These are phyloP conservation scores for Oryzias curvinotus DNA, from an alignment of 2,113 vertebrate species.

Conservation along the genomic window DNA sequence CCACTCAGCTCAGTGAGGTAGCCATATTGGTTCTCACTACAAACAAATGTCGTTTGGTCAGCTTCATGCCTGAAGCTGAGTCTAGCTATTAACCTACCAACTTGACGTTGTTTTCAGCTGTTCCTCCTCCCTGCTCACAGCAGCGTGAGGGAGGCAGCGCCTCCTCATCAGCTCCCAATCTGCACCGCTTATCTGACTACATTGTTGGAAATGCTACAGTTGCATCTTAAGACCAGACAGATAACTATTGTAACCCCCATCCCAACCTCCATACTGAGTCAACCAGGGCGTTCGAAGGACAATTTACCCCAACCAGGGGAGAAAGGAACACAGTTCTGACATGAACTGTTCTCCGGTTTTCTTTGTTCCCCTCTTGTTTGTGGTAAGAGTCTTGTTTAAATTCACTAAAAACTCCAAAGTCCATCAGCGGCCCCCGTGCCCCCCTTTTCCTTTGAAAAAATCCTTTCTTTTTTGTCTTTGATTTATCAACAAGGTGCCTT, in stretches of 20 bases:
- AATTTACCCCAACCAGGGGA: constrained; percentile 59
- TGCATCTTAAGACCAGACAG: constrained; percentile 73
- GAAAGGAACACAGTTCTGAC: constrained; percentile 62
- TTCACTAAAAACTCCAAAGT: constrained; percentile 68
- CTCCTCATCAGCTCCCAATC: constrained; percentile 61
- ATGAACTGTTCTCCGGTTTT: constrained; percentile 60
- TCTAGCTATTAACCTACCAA: constrained; percentile 68
- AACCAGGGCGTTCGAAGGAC: constrained; percentile 64
- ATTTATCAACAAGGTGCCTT: constrained; percentile 88
- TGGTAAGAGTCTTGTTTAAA: constrained; percentile 60
- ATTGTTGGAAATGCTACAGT: constrained; percentile 80
- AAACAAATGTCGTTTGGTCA: constrained; percentile 85
- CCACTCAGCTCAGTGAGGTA: constrained; percentile 98
- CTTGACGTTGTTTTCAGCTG: constrained; percentile 63
- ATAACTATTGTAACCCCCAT: constrained; percentile 42
- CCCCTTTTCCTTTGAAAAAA: constrained; percentile 69
- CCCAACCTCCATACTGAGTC: constrained; percentile 41
- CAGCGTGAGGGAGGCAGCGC: constrained; percentile 64
- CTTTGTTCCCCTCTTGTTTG: constrained; percentile 43
- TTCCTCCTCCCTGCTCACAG: constrained; percentile 75
- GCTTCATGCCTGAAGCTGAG: constrained; percentile 62
- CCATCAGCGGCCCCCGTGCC: constrained; percentile 58
- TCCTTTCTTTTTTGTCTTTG: constrained; percentile 65
- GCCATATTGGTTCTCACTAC: constrained; percentile 94
- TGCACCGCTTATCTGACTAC: constrained; percentile 72